Percentiles rank a stretch among this genome's conserved stretches.
Conservation (phyloP, 2,888 invertebrate species). For the Volucella inflata region DNA sequence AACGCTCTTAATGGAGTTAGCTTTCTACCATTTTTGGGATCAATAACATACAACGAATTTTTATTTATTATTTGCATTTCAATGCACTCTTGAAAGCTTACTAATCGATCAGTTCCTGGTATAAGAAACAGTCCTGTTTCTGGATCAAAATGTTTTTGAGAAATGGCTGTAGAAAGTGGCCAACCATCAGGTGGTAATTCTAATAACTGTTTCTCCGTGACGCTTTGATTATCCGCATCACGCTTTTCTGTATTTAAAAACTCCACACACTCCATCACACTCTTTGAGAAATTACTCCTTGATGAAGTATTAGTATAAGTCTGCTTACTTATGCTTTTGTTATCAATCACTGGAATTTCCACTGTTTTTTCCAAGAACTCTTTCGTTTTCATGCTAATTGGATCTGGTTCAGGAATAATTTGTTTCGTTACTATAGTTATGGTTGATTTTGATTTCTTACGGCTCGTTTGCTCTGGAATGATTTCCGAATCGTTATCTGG, state of each 20-base stretch:
- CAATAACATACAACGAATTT: slow-evolving; percentile 91
- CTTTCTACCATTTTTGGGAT: slow-evolving; percentile 89
- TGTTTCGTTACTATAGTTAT: slow-evolving; percentile 86
- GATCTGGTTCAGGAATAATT: slow-evolving; percentile 82
- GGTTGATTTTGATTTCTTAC: slow-evolving; percentile 84
- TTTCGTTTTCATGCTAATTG: slow-evolving; percentile 80
- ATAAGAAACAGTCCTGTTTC: slow-evolving; percentile 92
- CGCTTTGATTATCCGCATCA: slow-evolving; percentile 80
- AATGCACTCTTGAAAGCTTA: slow-evolving; percentile 94
- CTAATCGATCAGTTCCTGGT: slow-evolving; percentile 92
- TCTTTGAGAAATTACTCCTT: slow-evolving; percentile 81
- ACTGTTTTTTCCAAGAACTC: slow-evolving; percentile 81
- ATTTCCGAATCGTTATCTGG: slow-evolving; percentile 85
- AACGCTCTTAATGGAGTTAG: slow-evolving; percentile 89
- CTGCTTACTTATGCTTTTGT: slow-evolving; percentile 42
- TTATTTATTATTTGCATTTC: slow-evolving; percentile 93
- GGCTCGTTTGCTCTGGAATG: slow-evolving; percentile 84
- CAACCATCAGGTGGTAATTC: slow-evolving; percentile 94
- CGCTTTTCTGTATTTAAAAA: slow-evolving; percentile 84
- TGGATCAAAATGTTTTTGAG: slow-evolving; percentile 92
- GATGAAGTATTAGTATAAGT: slow-evolving; percentile 76
- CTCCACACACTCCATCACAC: slow-evolving; percentile 84
- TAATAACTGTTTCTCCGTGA: slow-evolving; percentile 88
- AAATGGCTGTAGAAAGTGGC: slow-evolving; percentile 92
- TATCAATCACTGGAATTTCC: slow-evolving; percentile 81